A percentile compares a stretch with the other conserved stretches of the same genome.
phyloP scores from a whole-genome alignment of 92 coral and sea anemone species.

The Paragorgia papillata region DNA sequence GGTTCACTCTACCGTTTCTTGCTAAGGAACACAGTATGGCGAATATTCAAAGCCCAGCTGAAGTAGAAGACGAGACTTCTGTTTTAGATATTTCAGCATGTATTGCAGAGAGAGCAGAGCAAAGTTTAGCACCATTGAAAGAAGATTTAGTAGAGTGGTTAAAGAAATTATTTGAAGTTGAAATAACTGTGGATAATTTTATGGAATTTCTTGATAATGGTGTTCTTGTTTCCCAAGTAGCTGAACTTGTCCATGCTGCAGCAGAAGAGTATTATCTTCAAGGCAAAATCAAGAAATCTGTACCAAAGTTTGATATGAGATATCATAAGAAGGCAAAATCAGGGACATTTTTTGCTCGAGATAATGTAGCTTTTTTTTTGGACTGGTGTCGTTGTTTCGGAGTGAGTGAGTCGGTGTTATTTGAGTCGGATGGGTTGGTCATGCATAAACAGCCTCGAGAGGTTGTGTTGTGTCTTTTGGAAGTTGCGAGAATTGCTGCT shows the following conservation, averaged over 20 bases:
- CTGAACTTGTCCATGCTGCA: slow-evolving; percentile 84
- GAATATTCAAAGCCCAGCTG: too few species aligned
- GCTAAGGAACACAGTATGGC: too few species aligned
- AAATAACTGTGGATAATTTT: slow-evolving; percentile 80
- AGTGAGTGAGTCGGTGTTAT: slow-evolving; percentile 85
- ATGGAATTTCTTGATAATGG: slow-evolving; percentile 88
- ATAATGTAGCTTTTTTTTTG: slow-evolving; percentile 87
- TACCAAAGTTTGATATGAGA: slow-evolving; percentile 70
- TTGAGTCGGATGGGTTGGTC: slow-evolving; percentile 95
- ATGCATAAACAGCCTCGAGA: slow-evolving; percentile 94
- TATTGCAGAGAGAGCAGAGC: slow-evolving; percentile 80
- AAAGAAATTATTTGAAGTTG: slow-evolving; percentile 71
- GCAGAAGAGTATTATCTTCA: slow-evolving; percentile 66
- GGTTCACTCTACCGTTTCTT: too few species aligned
- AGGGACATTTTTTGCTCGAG: slow-evolving; percentile 95
- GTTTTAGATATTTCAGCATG: slow-evolving; percentile 55
- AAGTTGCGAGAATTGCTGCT: slow-evolving; percentile 88
- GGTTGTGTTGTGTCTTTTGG: slow-evolving; percentile 84
- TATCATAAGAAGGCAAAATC: slow-evolving; percentile 90
- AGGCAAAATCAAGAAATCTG: slow-evolving; percentile 53
- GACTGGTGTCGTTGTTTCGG: slow-evolving; percentile 93
- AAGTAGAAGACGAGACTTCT: slow-evolving; percentile 14
- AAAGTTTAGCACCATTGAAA: slow-evolving; percentile 77
- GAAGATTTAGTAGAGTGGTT: slow-evolving; percentile 97
- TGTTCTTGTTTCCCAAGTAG: slow-evolving; percentile 85